A percentile compares a stretch with the other conserved stretches of the same genome.
These are phyloP conservation scores for Synanthedon andrenaeformis DNA, from an alignment of 2,888 invertebrate species.

Conservation along the genomic window DNA sequence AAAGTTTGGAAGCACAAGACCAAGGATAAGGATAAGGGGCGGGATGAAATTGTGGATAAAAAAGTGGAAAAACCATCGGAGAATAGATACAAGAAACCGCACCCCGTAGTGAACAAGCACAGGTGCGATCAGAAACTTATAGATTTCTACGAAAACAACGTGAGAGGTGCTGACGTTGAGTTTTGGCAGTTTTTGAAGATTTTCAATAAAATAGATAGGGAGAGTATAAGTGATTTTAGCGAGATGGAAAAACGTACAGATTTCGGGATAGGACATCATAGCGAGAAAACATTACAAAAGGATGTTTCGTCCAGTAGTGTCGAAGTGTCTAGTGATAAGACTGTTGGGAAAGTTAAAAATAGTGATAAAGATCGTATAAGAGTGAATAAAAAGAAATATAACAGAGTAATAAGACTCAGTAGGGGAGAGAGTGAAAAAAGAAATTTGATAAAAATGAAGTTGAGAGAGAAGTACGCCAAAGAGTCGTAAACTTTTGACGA, in stretches of 20 bases:
- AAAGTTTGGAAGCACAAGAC: conserved; percentile 39
- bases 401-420: conserved; percentile 22
- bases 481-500: too few relatives aligned
- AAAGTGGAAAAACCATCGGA: not conserved
- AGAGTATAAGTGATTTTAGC: conserved; percentile 38
- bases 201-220: conserved; percentile 43
- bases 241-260: conserved; percentile 34
- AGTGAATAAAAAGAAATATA: conserved; percentile 5
- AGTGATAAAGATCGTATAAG: conserved; percentile 2
- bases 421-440: conserved; percentile 26
- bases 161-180: conserved; percentile 45
- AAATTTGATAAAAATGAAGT: conserved; percentile 15
- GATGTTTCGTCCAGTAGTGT: not conserved
- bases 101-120: conserved; percentile 41
- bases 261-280: conserved; percentile 34
- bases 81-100: conserved; percentile 29
- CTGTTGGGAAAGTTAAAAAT: conserved; percentile 2
- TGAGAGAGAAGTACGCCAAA: conserved; percentile 11
- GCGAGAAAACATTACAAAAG: not conserved
- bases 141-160: conserved; percentile 43
- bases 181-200: conserved; percentile 60
- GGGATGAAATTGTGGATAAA: not conserved
- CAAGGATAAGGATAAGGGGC: conserved; percentile 2
- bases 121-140: conserved; percentile 42
- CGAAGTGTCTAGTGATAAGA: not conserved